Conservation (phyloP, 2,113 vertebrate species). For the Conger conger region DNA sequence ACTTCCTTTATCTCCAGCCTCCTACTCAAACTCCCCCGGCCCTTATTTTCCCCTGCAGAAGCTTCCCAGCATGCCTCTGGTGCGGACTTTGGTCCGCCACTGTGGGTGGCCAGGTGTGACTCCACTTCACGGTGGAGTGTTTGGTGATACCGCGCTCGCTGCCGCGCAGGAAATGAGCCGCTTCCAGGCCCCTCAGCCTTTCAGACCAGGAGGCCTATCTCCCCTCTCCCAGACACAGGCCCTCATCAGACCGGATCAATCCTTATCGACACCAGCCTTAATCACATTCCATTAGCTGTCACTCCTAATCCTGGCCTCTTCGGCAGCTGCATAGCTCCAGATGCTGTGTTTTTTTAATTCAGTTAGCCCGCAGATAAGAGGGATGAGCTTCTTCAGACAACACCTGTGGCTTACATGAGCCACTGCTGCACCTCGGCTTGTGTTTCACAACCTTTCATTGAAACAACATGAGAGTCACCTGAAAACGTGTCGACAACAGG, state of each 20-base stretch:
- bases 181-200: not conserved
- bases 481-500: not conserved
- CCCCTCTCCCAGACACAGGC: constrained; percentile 32
- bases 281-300: constrained; percentile 68
- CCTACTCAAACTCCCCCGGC: not conserved
- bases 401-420: not conserved
- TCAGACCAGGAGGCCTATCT: not conserved
- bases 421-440: not conserved
- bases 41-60: not conserved
- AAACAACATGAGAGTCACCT: not conserved
- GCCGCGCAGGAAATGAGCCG: not conserved
- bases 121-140: not conserved
- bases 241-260: constrained; percentile 58
- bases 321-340: constrained; percentile 32
- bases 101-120: not conserved
- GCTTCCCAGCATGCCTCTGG: not conserved
- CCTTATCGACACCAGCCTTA: constrained; percentile 62
- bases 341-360: not conserved
- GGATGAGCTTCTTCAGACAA: not conserved
- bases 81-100: not conserved
- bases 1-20: not conserved
- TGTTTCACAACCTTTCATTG: not conserved
- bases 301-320: constrained; percentile 43
- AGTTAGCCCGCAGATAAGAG: not conserved
- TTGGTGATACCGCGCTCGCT: not conserved